Evolutionary conservation across 1,140 invertebrate genomes (phyloP), one percentile per base, ranked within the genome.

Genomic region (Sipha flava): DNA sequence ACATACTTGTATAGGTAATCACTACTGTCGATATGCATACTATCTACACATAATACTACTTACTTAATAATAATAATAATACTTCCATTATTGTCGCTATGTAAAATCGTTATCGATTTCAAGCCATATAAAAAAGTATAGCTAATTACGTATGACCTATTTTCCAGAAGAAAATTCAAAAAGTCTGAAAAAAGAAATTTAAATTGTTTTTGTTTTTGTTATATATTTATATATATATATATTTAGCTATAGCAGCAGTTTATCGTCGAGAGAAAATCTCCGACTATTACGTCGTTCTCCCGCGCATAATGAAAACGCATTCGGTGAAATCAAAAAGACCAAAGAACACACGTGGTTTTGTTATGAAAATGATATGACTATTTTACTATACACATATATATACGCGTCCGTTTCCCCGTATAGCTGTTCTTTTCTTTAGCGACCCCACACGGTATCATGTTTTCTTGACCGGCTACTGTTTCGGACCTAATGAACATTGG

Each of bases 401-500:
- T 29, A 23, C 21, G 5, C 12, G 47, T 77, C 21, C 73, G 29
- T 77, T 75, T 57, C 31, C 47, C 47, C 34, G 26, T 70, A 29
- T 29, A n/a, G 18, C 23, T 7, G 18, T 73, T 73, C 45, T 73
- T 52, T 73, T 52, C 70, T 49, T 49, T 10, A 21, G 73, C 73
- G 73, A 77, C 73, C 73, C 73, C 73, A 77, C 73, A 40, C 49
- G 73, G 34, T 77, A 77, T 59, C 73, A 26, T 77, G 49, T 77
- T 77, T 77, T 77, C 73, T 77, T 21, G 52, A 23, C 34, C 73
- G 52, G 73, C 73, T 77, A 77, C 73, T 77, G 73, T 77, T 77
- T 77, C 34, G 73, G 21, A 12, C 23, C 73, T 77, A 77, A 77
- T 77, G 73, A 77, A 77, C 73, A 43, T 43, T 23, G 21, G 31